Evolutionary conservation across 2,113 vertebrate genomes (phyloP).

Genomic region (Antechinus stuartii): DNA sequence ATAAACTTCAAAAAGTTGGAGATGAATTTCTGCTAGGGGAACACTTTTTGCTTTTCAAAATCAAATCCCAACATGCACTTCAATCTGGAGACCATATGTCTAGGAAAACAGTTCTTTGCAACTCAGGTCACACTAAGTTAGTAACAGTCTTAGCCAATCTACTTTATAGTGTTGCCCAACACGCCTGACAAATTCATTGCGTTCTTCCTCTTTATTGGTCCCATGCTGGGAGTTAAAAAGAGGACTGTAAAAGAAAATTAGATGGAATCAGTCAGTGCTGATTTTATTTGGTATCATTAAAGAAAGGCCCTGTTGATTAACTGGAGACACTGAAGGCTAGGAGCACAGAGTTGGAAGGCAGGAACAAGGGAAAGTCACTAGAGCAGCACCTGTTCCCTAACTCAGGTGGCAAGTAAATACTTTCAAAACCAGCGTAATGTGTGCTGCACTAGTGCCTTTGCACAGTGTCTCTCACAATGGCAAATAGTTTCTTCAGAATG

Average conservation of each 20-base stretch:
- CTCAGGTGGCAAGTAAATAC: neutral
- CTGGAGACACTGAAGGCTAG: neutral
- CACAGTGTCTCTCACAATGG: neutral
- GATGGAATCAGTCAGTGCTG: neutral
- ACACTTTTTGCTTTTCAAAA: neutral
- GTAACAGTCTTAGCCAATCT: neutral
- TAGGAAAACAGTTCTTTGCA: neutral
- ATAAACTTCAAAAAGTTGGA: neutral
- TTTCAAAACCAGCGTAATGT: neutral
- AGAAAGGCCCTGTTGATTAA: neutral
- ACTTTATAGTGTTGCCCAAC: neutral
- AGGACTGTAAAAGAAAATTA: neutral
- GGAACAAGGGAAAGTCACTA: neutral
- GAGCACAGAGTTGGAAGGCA: neutral
- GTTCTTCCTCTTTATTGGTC: neutral
- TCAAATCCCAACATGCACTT: neutral
- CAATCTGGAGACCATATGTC: neutral
- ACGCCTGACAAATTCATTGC: neutral
- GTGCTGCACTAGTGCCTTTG: neutral
- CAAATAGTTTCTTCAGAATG: neutral
- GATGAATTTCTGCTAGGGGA: neutral
- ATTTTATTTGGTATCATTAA: neutral
- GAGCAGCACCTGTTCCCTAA: neutral
- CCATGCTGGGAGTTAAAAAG: neutral
- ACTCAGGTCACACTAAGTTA: neutral